Percentiles rank a stretch among this genome's conserved stretches.
phyloP scores from a whole-genome alignment of 2,797 vertebrate species.

The Neoniphon sammara region DNA sequence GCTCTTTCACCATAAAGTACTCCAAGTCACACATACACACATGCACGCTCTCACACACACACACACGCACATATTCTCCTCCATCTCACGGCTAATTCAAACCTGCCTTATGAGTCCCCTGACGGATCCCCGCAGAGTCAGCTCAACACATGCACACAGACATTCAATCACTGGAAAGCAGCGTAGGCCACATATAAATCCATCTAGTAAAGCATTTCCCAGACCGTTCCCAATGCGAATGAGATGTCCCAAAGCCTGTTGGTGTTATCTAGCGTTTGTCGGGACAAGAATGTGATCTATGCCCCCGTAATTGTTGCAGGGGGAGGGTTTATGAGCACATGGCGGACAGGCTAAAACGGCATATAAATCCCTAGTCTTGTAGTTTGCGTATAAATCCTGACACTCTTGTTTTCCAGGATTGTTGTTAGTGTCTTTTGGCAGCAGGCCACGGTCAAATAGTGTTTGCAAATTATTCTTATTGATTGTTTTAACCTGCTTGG shows the following conservation, averaged over 20 bases:
- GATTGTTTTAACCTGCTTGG: not conserved
- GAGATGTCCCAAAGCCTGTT: conserved; percentile 75
- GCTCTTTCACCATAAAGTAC: conserved; percentile 78
- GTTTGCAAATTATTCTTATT: not conserved
- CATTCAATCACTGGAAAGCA: conserved; percentile 80
- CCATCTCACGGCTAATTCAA: conserved; percentile 81
- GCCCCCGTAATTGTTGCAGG: conserved; percentile 73
- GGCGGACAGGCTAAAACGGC: conserved; percentile 59
- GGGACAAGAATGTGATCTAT: conserved; percentile 77
- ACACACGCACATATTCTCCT: conserved; percentile 56
- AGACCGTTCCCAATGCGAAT: conserved; percentile 77
- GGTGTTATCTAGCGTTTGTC: conserved; percentile 67
- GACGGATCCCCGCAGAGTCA: conserved; percentile 72
- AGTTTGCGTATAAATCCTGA: conserved; percentile 61
- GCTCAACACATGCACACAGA: conserved; percentile 81
- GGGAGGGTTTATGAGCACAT: conserved; percentile 71
- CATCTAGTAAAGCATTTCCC: conserved; percentile 77
- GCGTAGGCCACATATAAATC: conserved; percentile 77
- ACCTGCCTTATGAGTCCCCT: conserved; percentile 81
- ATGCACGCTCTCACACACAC: conserved; percentile 46
- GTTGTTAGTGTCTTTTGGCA: conserved; percentile 16
- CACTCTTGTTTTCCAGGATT: conserved; percentile 47
- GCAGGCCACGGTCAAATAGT: conserved; percentile 7
- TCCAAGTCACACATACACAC: conserved; percentile 59
- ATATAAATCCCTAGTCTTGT: conserved; percentile 70